Percentiles rank a stretch among this genome's conserved stretches.
phyloP scores from a whole-genome alignment of 1,140 invertebrate genomes.

The Zophobas morio region DNA sequence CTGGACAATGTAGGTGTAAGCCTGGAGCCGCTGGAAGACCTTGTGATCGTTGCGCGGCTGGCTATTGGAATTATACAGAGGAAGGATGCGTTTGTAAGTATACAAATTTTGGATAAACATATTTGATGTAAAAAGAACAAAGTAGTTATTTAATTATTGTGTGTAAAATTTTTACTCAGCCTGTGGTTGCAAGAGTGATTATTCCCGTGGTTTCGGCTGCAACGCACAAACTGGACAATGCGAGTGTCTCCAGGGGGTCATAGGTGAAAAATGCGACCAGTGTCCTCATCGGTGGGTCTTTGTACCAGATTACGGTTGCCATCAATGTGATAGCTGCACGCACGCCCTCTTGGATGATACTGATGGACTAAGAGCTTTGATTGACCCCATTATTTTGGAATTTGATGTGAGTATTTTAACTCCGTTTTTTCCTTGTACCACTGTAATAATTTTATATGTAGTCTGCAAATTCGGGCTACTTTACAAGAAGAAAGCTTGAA shows the following conservation, averaged over 20 bases:
- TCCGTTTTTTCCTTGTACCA: background rate
- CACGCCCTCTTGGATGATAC: conserved; percentile 90
- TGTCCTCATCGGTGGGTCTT: conserved; percentile 91
- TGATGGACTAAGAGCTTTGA: conserved; percentile 77
- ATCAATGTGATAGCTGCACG: conserved; percentile 91
- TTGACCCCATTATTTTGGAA: conserved; percentile 78
- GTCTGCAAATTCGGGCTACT: conserved; percentile 82
- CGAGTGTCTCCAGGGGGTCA: conserved; percentile 93
- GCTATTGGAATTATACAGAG: conserved; percentile 93
- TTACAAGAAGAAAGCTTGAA: conserved; percentile 81
- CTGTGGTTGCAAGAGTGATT: conserved; percentile 89
- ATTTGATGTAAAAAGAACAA: conserved; percentile 1
- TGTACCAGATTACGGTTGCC: conserved; percentile 78
- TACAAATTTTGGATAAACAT: background rate
- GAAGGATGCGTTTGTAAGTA: conserved; percentile 90
- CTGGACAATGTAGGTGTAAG: conserved; percentile 90
- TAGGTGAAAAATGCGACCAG: conserved; percentile 94
- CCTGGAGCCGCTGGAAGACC: conserved; percentile 89
- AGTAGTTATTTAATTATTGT: conserved; percentile 8
- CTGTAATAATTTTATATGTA: conserved; percentile 64
- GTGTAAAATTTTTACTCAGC: conserved; percentile 69
- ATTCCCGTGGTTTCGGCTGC: conserved; percentile 91
- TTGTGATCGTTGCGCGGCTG: conserved; percentile 91
- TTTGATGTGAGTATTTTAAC: conserved; percentile 74
- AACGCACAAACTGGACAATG: conserved; percentile 92